phyloP scores from a whole-genome alignment of 2,888 invertebrate genomes.

The Caradrina clavipalpis region DNA sequence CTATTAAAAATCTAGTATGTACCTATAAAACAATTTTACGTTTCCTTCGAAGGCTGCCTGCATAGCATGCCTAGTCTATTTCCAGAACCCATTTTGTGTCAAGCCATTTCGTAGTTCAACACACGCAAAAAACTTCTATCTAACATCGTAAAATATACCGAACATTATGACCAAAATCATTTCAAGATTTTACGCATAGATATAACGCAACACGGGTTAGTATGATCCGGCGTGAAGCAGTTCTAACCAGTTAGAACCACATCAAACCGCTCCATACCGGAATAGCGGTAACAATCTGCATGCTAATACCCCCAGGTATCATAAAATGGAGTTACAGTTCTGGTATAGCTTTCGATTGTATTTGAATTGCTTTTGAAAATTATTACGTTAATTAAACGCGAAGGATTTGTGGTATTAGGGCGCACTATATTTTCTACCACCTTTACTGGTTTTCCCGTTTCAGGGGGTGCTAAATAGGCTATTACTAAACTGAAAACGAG shows the following conservation, averaged over 20 bases:
- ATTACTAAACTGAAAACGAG: constrained; percentile 54
- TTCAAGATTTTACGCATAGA: constrained; percentile 56
- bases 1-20: constrained; percentile 18
- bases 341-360: constrained; percentile 71
- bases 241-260: constrained; percentile 57
- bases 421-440: constrained; percentile 50
- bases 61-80: constrained; percentile 18
- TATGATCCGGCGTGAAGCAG: constrained; percentile 58
- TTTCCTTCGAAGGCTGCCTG: constrained; percentile 29
- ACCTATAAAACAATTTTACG: constrained; percentile 33
- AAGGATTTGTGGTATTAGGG: constrained; percentile 57
- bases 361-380: constrained; percentile 63
- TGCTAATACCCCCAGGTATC: constrained; percentile 75
- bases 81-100: constrained; percentile 35
- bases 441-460: constrained; percentile 39
- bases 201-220: constrained; percentile 54
- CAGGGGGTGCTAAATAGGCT: constrained; percentile 52
- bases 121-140: constrained; percentile 51
- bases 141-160: constrained; percentile 49
- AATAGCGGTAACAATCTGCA: constrained; percentile 75
- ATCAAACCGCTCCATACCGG: constrained; percentile 62
- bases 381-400: constrained; percentile 65
- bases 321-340: constrained; percentile 69
- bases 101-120: constrained; percentile 27
- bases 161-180: constrained; percentile 48